Conservation (phyloP, 2,113 vertebrate species). For the Puma concolor region DNA sequence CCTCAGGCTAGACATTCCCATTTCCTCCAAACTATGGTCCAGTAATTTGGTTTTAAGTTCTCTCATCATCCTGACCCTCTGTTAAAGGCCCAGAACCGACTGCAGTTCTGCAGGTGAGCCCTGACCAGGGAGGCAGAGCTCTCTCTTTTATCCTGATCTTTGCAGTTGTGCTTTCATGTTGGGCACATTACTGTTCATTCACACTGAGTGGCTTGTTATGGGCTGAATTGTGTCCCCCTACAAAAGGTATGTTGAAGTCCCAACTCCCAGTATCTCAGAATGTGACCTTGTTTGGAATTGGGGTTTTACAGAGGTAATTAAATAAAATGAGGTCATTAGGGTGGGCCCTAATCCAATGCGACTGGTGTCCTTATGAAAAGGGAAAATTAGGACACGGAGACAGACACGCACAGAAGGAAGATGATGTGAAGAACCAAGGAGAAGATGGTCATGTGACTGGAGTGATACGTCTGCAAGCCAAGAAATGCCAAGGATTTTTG, state of each 20-base stretch:
- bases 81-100: not conserved
- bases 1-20: conserved; percentile 60
- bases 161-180: not conserved
- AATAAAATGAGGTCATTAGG: not conserved
- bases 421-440: not conserved
- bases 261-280: not conserved
- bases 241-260: not conserved
- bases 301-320: not conserved
- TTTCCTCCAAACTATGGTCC: conserved; percentile 44
- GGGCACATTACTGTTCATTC: not conserved
- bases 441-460: not conserved
- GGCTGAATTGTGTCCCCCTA: not conserved
- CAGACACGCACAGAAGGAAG: not conserved
- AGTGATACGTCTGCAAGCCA: not conserved
- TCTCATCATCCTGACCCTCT: not conserved
- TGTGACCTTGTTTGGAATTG: conserved; percentile 1
- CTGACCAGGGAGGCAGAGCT: not conserved
- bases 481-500: not conserved
- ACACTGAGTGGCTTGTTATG: not conserved
- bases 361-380: conserved; percentile 9
- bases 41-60: conserved; percentile 17
- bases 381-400: not conserved
- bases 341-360: not conserved
- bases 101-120: not conserved
- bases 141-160: not conserved